Evolutionary conservation across 2,113 vertebrate genomes (phyloP).

Genomic region (Pseudorhombus dupliciocellatus): DNA sequence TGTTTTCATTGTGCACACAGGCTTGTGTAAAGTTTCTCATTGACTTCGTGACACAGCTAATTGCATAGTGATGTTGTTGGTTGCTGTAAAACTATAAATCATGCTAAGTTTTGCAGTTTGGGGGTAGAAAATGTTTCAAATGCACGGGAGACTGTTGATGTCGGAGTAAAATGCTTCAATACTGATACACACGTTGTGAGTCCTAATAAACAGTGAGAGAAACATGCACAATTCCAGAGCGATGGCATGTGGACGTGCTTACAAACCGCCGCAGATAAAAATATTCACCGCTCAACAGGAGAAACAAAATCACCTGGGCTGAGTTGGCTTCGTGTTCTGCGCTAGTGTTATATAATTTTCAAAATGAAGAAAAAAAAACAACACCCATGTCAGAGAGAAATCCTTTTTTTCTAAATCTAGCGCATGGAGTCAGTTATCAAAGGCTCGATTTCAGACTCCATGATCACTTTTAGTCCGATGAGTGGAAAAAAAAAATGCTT

Average conservation of each 20-base stretch:
- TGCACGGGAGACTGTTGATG: constrained; percentile 15
- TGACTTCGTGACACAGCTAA: neutral
- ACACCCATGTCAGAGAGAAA: no score
- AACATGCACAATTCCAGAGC: constrained; percentile 17
- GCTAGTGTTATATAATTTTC: constrained; percentile 1
- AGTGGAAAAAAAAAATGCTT: constrained; percentile 8
- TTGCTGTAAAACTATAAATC: neutral
- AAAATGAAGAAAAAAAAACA: neutral
- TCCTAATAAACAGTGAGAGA: neutral
- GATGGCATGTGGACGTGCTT: constrained; percentile 21
- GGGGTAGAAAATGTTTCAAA: constrained; percentile 2
- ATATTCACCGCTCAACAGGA: constrained; percentile 8
- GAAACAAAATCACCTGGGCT: constrained; percentile 12
- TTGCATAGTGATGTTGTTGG: neutral
- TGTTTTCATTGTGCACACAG: no score
- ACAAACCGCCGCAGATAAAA: constrained; percentile 6
- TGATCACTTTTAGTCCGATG: constrained; percentile 15
- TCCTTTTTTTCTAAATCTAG: neutral
- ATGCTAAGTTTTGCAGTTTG: neutral
- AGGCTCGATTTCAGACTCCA: constrained; percentile 12
- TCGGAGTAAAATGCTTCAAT: constrained; percentile 16
- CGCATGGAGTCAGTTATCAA: constrained; percentile 1
- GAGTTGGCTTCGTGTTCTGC: neutral
- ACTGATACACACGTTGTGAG: constrained; percentile 12
- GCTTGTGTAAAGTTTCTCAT: neutral